Evolutionary conservation across 2,113 vertebrate species (phyloP), one percentile per base, ranked within the genome.

Genomic region (Ardeotis arabs): DNA sequence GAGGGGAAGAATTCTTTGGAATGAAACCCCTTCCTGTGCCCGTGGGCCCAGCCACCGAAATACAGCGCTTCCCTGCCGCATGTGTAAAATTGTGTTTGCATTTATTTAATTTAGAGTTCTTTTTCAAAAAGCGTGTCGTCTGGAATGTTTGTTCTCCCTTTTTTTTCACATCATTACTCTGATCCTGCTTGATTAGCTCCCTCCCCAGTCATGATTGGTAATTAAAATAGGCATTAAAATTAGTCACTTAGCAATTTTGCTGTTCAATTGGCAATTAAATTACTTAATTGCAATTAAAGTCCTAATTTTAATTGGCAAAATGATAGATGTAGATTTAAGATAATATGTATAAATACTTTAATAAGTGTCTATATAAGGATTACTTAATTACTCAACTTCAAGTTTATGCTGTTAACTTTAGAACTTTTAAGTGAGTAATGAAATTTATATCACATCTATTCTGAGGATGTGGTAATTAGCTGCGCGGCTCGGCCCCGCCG

Each of bases 161-260:
- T 98, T 98, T 98, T 96, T 97, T 96, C 98, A 98, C 98, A 98
- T 98, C 98, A 98, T 98, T 98, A 98, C 98, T 98, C 98, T 98
- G 98, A 97, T 98, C 98, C 98, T 93, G 98, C 98, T 98, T 99
- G 98, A 99, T 99, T 99, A 98, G 98, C 98, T 98, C 98, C 98
- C 98, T 98, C 98, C 98, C 98, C 98, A 98, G 98, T 98, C 98
- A 99, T 98, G 98, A 98, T 98, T 99, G 98, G 98, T 99, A 99
- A 99, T 99, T 99, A 99, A 99, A 99, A 99, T 99, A 99, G 98
- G 98, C 98, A 99, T 99, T 99, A 99, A 99, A 99, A 99, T 99
- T 98, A 99, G 98, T 98, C 98, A 98, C 98, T 99, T 99, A 99
- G 99, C 99, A 99, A 99, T 99, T 99, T 98, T 98, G 98, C 98